A percentile compares a stretch with the other conserved stretches of the same genome.
These are phyloP conservation scores for Thera britannica DNA, from an alignment of 2,888 invertebrate species.

Conservation along the genomic window DNA sequence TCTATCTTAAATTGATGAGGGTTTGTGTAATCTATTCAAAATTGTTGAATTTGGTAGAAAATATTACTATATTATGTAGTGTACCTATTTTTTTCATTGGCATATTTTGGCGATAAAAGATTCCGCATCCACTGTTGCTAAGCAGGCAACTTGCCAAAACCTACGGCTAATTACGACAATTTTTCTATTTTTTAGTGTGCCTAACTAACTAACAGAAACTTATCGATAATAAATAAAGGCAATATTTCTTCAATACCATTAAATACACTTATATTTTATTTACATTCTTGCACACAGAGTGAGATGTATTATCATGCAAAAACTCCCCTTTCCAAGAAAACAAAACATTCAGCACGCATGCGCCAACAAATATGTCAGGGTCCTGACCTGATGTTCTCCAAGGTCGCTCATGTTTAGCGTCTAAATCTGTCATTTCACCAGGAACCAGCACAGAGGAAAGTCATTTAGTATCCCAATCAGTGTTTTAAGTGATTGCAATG, in stretches of 20 bases:
- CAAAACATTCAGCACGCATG: slow-evolving; percentile 62
- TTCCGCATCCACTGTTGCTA: slow-evolving; percentile 12
- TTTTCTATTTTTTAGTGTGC: not conserved
- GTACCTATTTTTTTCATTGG: slow-evolving; percentile 6
- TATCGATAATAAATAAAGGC: not conserved
- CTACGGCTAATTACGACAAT: not conserved
- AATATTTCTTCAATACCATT: too few relatives aligned
- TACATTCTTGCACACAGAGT: not conserved
- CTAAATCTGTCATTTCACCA: slow-evolving; percentile 52
- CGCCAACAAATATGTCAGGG: slow-evolving; percentile 74
- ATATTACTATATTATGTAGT: too few relatives aligned
- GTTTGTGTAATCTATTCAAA: too few relatives aligned
- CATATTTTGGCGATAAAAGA: not conserved
- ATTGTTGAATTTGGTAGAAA: too few relatives aligned
- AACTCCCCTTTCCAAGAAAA: slow-evolving; percentile 16
- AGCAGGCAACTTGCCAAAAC: slow-evolving; percentile 22
- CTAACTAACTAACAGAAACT: not conserved
- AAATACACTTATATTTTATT: too few relatives aligned
- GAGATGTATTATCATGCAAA: not conserved
- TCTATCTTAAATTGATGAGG: too few relatives aligned
- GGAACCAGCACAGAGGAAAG: slow-evolving; percentile 36
- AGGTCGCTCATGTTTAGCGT: slow-evolving; percentile 77
- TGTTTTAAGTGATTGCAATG: slow-evolving; percentile 59
- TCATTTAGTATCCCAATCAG: slow-evolving; percentile 23
- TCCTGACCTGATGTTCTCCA: slow-evolving; percentile 65